phyloP scores from a whole-genome alignment of 2,113 vertebrate genomes.

The Phyllostomus hastatus region DNA sequence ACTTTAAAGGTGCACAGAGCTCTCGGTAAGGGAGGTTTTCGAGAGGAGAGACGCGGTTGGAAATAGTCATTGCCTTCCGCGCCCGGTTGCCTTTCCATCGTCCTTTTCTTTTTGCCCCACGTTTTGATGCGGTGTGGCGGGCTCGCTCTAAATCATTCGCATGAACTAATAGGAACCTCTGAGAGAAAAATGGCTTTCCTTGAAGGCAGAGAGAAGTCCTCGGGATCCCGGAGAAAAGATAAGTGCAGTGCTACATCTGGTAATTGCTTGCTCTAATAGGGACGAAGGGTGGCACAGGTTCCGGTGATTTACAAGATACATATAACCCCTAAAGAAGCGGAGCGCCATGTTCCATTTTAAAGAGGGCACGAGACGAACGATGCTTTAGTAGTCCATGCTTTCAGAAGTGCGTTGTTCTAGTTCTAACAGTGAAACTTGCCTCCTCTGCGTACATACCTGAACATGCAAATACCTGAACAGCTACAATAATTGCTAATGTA shows the following conservation, averaged over 20 bases:
- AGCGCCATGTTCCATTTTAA: neutral
- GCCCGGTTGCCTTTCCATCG: neutral
- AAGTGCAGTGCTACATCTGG: neutral
- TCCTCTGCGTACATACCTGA: neutral
- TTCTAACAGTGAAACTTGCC: neutral
- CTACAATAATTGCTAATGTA: neutral
- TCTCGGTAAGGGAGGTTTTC: neutral
- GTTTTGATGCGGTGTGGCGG: neutral
- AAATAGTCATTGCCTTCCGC: neutral
- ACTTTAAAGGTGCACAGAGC: neutral
- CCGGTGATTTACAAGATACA: neutral
- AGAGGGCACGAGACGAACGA: neutral
- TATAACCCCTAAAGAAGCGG: neutral
- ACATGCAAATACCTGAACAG: neutral
- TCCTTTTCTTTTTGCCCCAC: neutral
- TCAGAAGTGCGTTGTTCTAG: neutral
- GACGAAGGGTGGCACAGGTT: neutral
- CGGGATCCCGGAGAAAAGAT: neutral
- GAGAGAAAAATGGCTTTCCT: slow-evolving; percentile 34
- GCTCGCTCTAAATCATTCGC: neutral
- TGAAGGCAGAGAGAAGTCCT: neutral
- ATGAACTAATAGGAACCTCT: neutral
- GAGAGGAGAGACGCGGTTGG: neutral
- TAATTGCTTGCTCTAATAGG: slow-evolving; percentile 16
- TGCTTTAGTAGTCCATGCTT: neutral